Conservation (phyloP, 2,113 vertebrate species). For the Bujurquina vittata region DNA sequence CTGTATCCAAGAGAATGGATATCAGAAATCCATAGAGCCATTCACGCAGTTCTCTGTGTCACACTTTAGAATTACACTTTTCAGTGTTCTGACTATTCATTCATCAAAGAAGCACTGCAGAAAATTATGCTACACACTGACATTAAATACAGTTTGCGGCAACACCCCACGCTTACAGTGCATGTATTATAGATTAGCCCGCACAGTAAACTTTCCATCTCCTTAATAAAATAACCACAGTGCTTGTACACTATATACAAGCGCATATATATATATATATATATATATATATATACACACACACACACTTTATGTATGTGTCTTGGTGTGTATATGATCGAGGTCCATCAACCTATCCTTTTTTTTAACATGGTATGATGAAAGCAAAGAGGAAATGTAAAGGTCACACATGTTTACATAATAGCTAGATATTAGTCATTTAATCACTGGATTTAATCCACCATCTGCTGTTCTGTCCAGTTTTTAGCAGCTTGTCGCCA, state of each 20-base stretch:
- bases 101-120: neutral
- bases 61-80: neutral
- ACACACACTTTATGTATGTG: neutral
- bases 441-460: constrained; percentile 64
- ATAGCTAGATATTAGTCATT: constrained; percentile 64
- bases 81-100: neutral
- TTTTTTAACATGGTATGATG: constrained; percentile 1
- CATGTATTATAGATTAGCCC: neutral
- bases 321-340: neutral
- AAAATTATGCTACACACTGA: too few relatives aligned
- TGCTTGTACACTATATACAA: too few relatives aligned
- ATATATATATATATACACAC: too few relatives aligned
- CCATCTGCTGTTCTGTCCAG: constrained; percentile 62
- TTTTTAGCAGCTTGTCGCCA: constrained; percentile 36
- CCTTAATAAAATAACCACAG: neutral
- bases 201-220: neutral
- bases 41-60: neutral
- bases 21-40: neutral
- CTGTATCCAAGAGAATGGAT: neutral
- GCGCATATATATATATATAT: too few relatives aligned
- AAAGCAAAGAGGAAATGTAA: constrained; percentile 11
- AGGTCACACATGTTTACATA: constrained; percentile 56
- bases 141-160: neutral
- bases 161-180: neutral
- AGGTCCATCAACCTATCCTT: neutral